Base-by-base conservation (phyloP, 2,113 vertebrate genomes). In the Pachyramphus minor region DNA sequence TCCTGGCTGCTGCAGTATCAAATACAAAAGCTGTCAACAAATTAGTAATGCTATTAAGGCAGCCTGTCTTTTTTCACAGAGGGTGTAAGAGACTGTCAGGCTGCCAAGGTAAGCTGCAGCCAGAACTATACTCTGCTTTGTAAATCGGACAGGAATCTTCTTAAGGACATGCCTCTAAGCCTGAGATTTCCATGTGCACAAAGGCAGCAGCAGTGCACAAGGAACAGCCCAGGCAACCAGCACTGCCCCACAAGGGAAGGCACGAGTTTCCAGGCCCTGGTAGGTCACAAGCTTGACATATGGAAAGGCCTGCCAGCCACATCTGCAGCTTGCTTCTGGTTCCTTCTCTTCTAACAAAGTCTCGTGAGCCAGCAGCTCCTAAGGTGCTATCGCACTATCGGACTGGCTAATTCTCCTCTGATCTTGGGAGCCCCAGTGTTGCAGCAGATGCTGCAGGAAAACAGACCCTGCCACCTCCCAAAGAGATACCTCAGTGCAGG, bases 1-100 rank as follows among this genome's bases (percentile, higher is more conserved):
- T 93, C 62, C 79, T 77, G 58, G 88, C 52, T 94, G 66, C 49
- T 76, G 58, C 49, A 62, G 17, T 47, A 93, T 35, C 85, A 92
- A 95, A 94, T 41, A 89, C 58, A 89, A 93, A 87, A 92, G 83
- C 80, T 95, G 90, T 92, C 88, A 96, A 89, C 69, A 94, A 94
- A 94, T 92, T 68, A 92, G 92, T 63, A 63, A 63, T 42, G 60
- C 39, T 63, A 63, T 63, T 63, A 63, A 63, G 60, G 60, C 12
- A 21, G 60, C 28, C 67, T 72, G 69, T 73, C 80, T 94, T 91
- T 93, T 84, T 73, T 84, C 23, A 60, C 24, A 14, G 56, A 82
- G 53, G 19, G 64, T 68, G 64, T 84, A 84, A 90, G 53, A 92
- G 73, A 76, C 86, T 95, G 94, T 87, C 84, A 87, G 62, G 41